Base-by-base conservation (phyloP, 2,888 invertebrate genomes). In the Polydrusus pterygomalis region DNA sequence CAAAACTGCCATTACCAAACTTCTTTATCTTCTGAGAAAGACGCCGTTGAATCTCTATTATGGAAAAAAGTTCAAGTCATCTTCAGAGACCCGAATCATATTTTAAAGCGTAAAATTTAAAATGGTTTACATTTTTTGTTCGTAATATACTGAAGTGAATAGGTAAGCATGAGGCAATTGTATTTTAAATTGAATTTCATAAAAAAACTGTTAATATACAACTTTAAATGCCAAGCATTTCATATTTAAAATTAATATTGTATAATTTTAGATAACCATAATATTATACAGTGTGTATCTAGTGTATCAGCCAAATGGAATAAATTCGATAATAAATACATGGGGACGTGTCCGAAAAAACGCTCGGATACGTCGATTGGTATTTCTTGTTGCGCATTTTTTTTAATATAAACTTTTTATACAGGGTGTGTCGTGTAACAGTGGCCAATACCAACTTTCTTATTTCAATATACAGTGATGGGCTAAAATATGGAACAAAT, bases 101-200 rank as follows among this genome's bases (percentile, higher is more conserved):
- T 40, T 56, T 25, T 30, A 43, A 20, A 70, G n/a, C 70, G 62
- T 70, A 60, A 70, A 58, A 70, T 70, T 60, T 56, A 7, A 70
- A 56, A 60, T 30, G 45, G 60, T 62, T 47, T 58, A 49, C 30
- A 17, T 47, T 70, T 60, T 70, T 70, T 70, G 58, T 70, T 58
- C 7, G n/a, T n/a, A n/a, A 34, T 51, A 18, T 34, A 13, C 18
- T 43, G 34, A 17, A 56, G 49, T 56, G 13, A 67, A 58, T 38
- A n/a, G n/a, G n/a, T n/a, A n/a, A n/a, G 68, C 68, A 43, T 54
- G 15, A 68, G 38, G 38, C 34, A 38, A 60, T 60, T 38, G 11
- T 60, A 38, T 38, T 38, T 60, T 38, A 38, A 54, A 60, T 60
- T 5, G 38, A 60, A 38, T 54, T 54, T 54, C 5, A 38, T 15